Conservation (phyloP, 2,797 vertebrate genomes). For the Trichosurus vulpecula region DNA sequence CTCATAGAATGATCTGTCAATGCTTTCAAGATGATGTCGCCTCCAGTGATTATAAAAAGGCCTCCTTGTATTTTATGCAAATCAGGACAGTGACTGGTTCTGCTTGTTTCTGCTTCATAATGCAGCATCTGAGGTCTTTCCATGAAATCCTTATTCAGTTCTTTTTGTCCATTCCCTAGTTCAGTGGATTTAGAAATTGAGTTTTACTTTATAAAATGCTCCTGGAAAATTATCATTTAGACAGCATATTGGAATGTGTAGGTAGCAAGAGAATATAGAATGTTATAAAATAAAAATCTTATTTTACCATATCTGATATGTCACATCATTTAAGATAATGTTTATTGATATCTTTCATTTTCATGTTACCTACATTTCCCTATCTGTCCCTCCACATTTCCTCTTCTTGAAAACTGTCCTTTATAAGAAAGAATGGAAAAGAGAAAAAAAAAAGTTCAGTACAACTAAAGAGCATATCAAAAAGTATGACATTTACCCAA, state of each 20-base stretch:
- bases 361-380: neutral
- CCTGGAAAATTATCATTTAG: conserved; percentile 30
- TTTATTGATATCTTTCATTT: neutral
- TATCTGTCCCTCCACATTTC: neutral
- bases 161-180: neutral
- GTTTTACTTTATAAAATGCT: neutral
- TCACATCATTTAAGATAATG: conserved; percentile 35
- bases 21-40: neutral
- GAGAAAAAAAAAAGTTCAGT: neutral
- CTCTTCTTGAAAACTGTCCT: neutral
- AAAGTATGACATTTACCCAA: neutral
- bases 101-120: neutral
- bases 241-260: conserved; percentile 11
- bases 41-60: neutral
- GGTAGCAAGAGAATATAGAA: neutral
- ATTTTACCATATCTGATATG: conserved; percentile 1
- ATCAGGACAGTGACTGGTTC: neutral
- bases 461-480: neutral
- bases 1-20: neutral
- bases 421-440: neutral
- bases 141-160: neutral
- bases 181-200: neutral
- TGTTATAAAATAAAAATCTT: conserved; percentile 6
- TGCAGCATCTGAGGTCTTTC: neutral
- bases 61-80: neutral